Percentiles rank a stretch among this genome's conserved stretches.
Conservation (phyloP, 1,140 invertebrate species). For the Plutomurus gul region DNA sequence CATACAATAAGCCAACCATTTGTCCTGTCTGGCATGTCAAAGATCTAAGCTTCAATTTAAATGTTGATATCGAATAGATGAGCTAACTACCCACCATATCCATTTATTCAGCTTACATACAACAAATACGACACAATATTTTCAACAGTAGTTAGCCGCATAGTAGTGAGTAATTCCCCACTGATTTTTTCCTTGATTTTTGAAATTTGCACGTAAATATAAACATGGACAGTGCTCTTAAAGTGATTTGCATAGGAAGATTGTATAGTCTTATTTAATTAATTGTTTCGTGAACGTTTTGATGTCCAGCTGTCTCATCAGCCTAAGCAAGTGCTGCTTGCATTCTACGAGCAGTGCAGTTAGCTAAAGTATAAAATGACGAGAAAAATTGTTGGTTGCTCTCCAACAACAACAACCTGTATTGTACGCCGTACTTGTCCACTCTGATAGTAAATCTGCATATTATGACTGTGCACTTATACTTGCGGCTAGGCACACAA, state of each 20-base stretch:
- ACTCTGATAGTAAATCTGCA: no score
- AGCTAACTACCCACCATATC: no score
- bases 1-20: conserved; percentile 6
- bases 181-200: background rate
- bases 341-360: background rate
- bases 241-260: background rate
- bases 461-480: no score
- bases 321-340: background rate
- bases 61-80: no score
- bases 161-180: background rate
- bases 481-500: no score
- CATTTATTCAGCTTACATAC: no score
- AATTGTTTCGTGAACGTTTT: conserved; percentile 24
- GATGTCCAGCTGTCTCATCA: background rate
- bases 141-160: no score
- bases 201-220: background rate
- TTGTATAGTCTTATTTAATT: conserved; percentile 1
- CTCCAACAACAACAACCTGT: no score
- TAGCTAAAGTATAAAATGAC: no score
- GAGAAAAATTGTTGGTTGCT: no score
- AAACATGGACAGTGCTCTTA: background rate
- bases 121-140: no score
- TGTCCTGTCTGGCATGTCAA: background rate
- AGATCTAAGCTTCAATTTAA: conserved; percentile 8
- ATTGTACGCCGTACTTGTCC: no score